Conservation (phyloP, 2,888 invertebrate genomes). For the Melanargia galathea region DNA sequence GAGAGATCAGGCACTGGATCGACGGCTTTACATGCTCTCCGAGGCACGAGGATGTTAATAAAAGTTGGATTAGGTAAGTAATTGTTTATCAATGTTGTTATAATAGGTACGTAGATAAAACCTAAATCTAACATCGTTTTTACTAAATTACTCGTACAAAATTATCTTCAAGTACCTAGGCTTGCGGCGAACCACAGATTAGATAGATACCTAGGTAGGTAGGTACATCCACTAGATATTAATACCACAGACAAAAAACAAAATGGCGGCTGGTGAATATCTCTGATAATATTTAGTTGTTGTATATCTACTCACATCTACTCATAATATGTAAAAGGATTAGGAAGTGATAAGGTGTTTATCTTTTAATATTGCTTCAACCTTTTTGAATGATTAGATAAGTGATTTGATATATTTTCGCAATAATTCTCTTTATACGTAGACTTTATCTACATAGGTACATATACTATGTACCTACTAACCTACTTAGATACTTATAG, state of each 20-base stretch:
- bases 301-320: not conserved
- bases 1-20: too few species aligned
- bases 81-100: too few species aligned
- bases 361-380: constrained; percentile 21
- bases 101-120: not conserved
- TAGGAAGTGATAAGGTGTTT: constrained; percentile 22
- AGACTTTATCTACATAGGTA: not conserved
- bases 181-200: constrained; percentile 29
- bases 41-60: too few species aligned
- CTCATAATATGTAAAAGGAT: constrained; percentile 4
- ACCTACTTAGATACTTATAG: too few species aligned
- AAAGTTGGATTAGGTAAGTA: too few species aligned
- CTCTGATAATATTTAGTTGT: constrained; percentile 16
- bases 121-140: constrained; percentile 20
- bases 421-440: too few species aligned
- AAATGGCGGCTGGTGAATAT: constrained; percentile 22
- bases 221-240: constrained; percentile 17
- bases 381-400: constrained; percentile 21
- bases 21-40: too few species aligned
- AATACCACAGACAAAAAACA: constrained; percentile 24
- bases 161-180: constrained; percentile 34
- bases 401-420: not conserved
- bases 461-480: not conserved
- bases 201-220: constrained; percentile 2
- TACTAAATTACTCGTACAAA: constrained; percentile 24